Evolutionary conservation across 2,888 invertebrate species (phyloP).

Genomic region (Polydrusus cervinus): DNA sequence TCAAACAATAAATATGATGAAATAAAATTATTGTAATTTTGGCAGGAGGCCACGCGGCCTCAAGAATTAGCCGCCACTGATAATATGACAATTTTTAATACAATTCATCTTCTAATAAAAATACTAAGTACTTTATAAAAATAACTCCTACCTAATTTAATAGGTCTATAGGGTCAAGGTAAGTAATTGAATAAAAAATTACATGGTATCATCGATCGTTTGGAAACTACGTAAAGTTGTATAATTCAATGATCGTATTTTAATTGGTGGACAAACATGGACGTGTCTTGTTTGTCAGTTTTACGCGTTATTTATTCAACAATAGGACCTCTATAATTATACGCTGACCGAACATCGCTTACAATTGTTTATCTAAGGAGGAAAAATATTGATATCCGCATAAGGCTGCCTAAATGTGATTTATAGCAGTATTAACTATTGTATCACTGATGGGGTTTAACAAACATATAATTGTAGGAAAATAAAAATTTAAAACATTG

Average conservation of each 20-base stretch:
- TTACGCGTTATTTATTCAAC: conserved; percentile 44
- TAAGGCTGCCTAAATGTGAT: not conserved
- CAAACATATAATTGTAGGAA: no score
- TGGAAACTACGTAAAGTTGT: conserved; percentile 50
- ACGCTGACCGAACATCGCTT: conserved; percentile 13
- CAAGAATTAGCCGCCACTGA: no score
- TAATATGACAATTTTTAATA: no score
- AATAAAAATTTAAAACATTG: no score
- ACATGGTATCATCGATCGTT: conserved; percentile 36
- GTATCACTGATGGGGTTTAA: no score
- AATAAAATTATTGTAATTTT: no score
- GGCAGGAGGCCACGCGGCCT: no score
- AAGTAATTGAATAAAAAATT: not conserved
- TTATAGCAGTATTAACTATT: not conserved
- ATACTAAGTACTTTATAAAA: not conserved
- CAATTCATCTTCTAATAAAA: no score
- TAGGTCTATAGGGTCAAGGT: conserved; percentile 5
- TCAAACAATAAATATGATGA: no score
- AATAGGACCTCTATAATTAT: conserved; percentile 38
- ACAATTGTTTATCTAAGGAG: conserved; percentile 38
- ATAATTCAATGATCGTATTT: conserved; percentile 65
- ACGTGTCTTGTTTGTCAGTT: conserved; percentile 62
- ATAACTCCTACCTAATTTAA: not conserved
- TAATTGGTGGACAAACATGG: conserved; percentile 61
- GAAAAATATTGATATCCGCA: conserved; percentile 42